phyloP scores from a whole-genome alignment of 2,888 invertebrate species.

The Mystacides longicornis region DNA sequence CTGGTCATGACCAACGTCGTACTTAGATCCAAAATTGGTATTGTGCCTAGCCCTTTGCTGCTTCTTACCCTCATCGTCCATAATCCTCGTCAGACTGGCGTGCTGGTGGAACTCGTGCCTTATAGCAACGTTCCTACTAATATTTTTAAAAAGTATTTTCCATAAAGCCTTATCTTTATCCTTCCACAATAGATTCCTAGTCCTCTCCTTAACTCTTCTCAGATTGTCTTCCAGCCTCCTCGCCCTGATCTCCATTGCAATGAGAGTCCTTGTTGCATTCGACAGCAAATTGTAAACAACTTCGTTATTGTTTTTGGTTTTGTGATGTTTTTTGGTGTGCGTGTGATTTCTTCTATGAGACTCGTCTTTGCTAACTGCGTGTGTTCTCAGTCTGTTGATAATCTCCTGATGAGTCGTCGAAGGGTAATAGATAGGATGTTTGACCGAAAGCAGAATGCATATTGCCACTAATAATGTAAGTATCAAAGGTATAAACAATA shows the following conservation, averaged over 20 bases:
- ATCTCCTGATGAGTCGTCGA: slow-evolving; percentile 21
- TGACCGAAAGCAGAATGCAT: slow-evolving; percentile 25
- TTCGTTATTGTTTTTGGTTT: slow-evolving; percentile 40
- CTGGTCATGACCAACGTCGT: slow-evolving; percentile 17
- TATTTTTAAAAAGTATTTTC: slow-evolving; percentile 49
- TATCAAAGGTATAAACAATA: slow-evolving; percentile 24
- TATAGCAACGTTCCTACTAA: slow-evolving; percentile 47
- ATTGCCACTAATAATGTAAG: slow-evolving; percentile 23
- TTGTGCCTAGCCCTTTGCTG: slow-evolving; percentile 6
- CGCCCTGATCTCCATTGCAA: slow-evolving; percentile 53
- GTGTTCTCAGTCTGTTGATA: slow-evolving; percentile 20
- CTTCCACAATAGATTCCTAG: slow-evolving; percentile 51
- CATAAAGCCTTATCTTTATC: slow-evolving; percentile 49
- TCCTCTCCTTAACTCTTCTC: slow-evolving; percentile 50
- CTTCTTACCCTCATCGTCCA: slow-evolving; percentile 35
- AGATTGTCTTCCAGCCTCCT: slow-evolving; percentile 51
- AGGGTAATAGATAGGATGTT: slow-evolving; percentile 24
- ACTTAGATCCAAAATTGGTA: slow-evolving; percentile 12
- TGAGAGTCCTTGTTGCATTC: slow-evolving; percentile 50
- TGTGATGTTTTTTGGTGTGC: slow-evolving; percentile 8
- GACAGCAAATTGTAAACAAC: slow-evolving; percentile 49
- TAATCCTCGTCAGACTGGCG: slow-evolving; percentile 42
- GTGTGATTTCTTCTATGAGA: slow-evolving; percentile 14
- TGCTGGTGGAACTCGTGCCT: slow-evolving; percentile 48
- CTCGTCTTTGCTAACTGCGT: slow-evolving; percentile 16